Base-by-base conservation (phyloP, 2,797 vertebrate species). In the Sus cebifrons region DNA sequence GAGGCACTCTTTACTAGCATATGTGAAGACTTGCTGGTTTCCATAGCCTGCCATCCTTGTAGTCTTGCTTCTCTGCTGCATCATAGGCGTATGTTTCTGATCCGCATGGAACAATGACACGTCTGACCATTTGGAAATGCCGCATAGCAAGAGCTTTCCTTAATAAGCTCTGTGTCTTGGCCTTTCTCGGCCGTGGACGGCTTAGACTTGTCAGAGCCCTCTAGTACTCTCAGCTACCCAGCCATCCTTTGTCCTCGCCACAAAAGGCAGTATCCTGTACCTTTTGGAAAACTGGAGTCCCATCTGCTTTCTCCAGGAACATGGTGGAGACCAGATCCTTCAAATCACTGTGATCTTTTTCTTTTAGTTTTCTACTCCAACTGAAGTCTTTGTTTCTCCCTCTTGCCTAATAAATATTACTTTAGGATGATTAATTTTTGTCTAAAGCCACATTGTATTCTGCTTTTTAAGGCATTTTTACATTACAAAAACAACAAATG, bases 21-120 rank as follows among this genome's bases (percentile, higher is more conserved):
- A 97, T 96, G 94, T 98, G 97, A 98, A 98, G 98, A 98, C 96
- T 97, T 97, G 98, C 97, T 98, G 98, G 98, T 99, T 99, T 99
- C 99, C 99, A 99, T 99, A 99, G 99, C 16, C 32, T 95, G 44
- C 12, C n/a, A 23, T 64, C 58, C 65, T 54, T 78, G 52, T 58
- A 40, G n/a, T 81, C 20, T 90, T 27, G 15, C 11, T 75, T 0
- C 18, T 70, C 29, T 58, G 32, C 36, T 87, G 9, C 16, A 32
- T 40, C 54, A 16, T 54, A 36, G 32, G 25, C 77, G 17, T 52
- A 29, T 64, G 11, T 67, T 90, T 87, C 86, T 94, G 65, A 79
- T 54, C 75, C 44, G 65, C 25, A 29, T 36, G 65, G 75, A 90
- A 68, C 75, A 78, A 89, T 74, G 14, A 74, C 25, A 93, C 68